phyloP scores from a whole-genome alignment of 2,797 vertebrate species.

The Xerus rutilus region DNA sequence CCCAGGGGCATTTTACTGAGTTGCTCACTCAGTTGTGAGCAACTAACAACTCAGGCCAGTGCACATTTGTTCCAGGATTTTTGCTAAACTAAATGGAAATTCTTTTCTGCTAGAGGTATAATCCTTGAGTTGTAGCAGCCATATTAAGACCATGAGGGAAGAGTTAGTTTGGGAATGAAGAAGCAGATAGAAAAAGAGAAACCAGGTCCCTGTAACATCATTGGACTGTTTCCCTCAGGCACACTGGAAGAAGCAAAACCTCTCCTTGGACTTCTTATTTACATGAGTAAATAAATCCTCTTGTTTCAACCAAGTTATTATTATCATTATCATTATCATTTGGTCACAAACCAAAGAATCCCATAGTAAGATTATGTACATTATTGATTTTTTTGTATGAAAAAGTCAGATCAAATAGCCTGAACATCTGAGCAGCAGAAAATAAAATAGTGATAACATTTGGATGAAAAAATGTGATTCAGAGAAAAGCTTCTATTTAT shows the following conservation, averaged over 20 bases:
- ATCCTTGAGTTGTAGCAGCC: neutral
- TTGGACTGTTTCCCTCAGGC: neutral
- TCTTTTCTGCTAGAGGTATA: neutral
- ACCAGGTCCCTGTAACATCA: neutral
- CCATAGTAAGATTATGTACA: neutral
- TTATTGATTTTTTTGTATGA: neutral
- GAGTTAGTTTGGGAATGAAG: neutral
- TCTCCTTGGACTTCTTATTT: neutral
- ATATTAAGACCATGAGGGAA: neutral
- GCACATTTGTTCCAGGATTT: neutral
- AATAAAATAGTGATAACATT: conserved; percentile 59
- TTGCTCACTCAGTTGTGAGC: neutral
- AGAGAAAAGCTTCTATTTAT: neutral
- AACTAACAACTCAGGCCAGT: neutral
- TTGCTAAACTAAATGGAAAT: neutral
- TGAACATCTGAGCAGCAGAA: conserved; percentile 28
- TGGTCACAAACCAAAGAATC: neutral
- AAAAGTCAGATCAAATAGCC: conserved; percentile 43
- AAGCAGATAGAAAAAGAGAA: neutral
- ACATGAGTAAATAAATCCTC: neutral
- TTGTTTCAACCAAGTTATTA: neutral
- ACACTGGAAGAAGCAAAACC: neutral
- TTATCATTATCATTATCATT: neutral
- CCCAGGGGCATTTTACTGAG: too few species aligned
- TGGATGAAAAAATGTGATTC: neutral